These are phyloP conservation scores for Pseudopipra pipra DNA, from an alignment of 2,113 vertebrate species.

Conservation along the genomic window DNA sequence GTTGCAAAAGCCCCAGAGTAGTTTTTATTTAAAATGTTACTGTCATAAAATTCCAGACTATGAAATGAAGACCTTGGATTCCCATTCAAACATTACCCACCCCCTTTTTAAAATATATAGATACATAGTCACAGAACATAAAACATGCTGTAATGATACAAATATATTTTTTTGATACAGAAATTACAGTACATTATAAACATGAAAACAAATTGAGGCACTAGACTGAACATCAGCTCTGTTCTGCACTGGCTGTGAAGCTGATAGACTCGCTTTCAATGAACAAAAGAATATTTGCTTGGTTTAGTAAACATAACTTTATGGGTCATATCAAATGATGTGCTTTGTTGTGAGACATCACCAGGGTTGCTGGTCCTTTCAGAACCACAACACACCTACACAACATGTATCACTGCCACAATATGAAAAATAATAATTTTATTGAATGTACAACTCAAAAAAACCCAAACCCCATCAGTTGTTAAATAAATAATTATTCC, in stretches of 20 bases:
- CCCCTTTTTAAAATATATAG: slow-evolving; percentile 30
- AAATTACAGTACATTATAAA: slow-evolving; percentile 68
- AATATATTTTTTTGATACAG: slow-evolving; percentile 66
- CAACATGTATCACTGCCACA: slow-evolving; percentile 66
- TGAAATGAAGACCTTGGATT: slow-evolving; percentile 29
- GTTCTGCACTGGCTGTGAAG: slow-evolving; percentile 61
- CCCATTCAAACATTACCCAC: background rate
- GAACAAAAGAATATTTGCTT: background rate
- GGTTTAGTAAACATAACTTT: slow-evolving; percentile 3
- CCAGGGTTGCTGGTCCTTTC: slow-evolving; percentile 24
- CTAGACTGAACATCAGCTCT: slow-evolving; percentile 62
- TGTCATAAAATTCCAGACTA: slow-evolving; percentile 59
- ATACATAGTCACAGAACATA: slow-evolving; percentile 61
- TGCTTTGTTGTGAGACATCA: slow-evolving; percentile 65
- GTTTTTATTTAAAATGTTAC: slow-evolving; percentile 65
- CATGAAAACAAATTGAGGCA: slow-evolving; percentile 69
- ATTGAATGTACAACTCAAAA: slow-evolving; percentile 75
- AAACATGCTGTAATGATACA: slow-evolving; percentile 73
- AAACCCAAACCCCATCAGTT: background rate
- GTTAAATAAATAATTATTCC: slow-evolving; percentile 78
- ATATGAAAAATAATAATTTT: slow-evolving; percentile 79
- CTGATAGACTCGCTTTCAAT: background rate
- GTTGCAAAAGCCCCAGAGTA: slow-evolving; percentile 59
- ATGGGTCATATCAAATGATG: slow-evolving; percentile 33
- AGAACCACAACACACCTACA: slow-evolving; percentile 47